Evolutionary conservation across 2,113 vertebrate genomes (phyloP).

Genomic region (Pica pica): DNA sequence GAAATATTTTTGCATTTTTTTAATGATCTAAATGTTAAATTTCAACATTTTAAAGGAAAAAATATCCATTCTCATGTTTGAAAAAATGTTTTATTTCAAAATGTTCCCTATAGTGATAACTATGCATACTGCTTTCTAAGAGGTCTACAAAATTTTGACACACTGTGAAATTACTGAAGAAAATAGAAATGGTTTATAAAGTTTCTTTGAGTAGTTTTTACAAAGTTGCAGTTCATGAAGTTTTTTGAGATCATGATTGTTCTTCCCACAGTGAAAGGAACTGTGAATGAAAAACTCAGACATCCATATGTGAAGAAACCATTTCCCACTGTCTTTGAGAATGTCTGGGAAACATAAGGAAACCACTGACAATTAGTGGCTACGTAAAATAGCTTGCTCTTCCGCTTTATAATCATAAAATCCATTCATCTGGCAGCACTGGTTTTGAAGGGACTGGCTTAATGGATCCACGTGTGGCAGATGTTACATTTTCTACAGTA

Average conservation of each 20-base stretch:
- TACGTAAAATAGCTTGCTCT: conserved; percentile 24
- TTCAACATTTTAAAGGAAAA: neutral
- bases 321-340: conserved; percentile 33
- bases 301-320: conserved; percentile 3
- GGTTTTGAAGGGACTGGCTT: neutral
- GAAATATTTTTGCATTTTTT: neutral
- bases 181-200: neutral
- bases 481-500: conserved; percentile 7
- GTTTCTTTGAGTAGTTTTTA: neutral
- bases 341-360: conserved; percentile 49
- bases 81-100: neutral
- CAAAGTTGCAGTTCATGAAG: neutral
- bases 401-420: conserved; percentile 29
- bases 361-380: conserved; percentile 59
- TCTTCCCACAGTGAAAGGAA: neutral
- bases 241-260: neutral
- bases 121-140: neutral
- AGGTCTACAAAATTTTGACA: neutral
- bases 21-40: neutral
- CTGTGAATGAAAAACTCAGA: neutral
- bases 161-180: neutral
- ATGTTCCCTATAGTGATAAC: neutral
- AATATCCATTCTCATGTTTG: neutral
- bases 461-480: neutral
- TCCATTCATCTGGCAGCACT: conserved; percentile 5